Base-by-base conservation (phyloP, 2,113 vertebrate species). In the Ciconia maguari region DNA sequence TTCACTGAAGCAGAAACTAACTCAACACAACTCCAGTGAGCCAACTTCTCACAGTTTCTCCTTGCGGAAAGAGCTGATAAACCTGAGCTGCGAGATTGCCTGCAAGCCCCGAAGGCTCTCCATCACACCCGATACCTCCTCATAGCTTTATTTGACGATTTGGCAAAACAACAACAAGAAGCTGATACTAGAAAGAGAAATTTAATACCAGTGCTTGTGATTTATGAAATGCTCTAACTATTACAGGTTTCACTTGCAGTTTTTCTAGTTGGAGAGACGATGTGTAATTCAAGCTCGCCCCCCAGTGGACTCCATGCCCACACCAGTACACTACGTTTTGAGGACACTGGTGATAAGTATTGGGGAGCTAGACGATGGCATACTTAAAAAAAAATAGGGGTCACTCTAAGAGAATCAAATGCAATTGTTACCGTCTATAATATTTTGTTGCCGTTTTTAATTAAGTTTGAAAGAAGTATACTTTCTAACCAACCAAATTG, bases 211-310 rank as follows among this genome's bases (percentile, higher is more conserved):
- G 71, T 2, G 75, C 77, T 24, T 68, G 80, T 85, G 93, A 94
- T 84, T 96, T 91, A 93, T n/a, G 62, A 94, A 93, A 75, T 16
- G 24, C 3, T 60, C 24, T 18, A 13, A 65, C 48, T 64, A 15
- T 18, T 26, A 48, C n/a, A 82, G 62, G 57, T 93, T 94, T 80
- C 74, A 25, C 46, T 44, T n/a, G 55, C 49, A 48, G 69, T n/a
- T 94, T 46, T 49, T 46, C 49, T 15, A 17, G 25, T 17, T 41
- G 16, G 15, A 93, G 51, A 70, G 9, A 24, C 2, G 38, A 97
- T 97, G 83, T 1, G 13, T 78, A 96, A 96, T 97, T 98, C 92
- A 92, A 83, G 95, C 52, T 85, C 89, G n/a, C 98, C 98, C 98
- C 96, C 98, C 98, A 97, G 98, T 98, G 98, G 98, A 83, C 62